Conservation (phyloP, 2,797 vertebrate genomes). For the Philypnodon macrostomus region DNA sequence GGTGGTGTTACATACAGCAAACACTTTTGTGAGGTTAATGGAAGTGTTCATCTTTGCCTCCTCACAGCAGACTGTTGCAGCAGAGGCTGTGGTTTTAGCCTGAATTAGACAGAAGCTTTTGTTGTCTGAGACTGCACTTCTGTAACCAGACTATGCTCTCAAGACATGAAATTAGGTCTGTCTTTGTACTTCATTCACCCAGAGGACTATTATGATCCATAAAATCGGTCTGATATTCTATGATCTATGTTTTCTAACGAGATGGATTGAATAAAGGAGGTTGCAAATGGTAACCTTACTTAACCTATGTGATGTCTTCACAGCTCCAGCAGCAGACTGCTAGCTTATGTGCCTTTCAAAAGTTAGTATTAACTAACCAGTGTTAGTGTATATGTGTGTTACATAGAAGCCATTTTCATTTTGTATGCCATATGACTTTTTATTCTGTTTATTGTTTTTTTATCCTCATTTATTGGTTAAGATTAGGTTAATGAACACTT, state of each 20-base stretch:
- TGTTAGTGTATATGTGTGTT: no score
- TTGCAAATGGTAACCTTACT: no score
- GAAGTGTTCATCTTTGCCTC: slow-evolving; percentile 7
- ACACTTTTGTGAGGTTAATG: slow-evolving; percentile 33
- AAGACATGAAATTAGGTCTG: slow-evolving; percentile 23
- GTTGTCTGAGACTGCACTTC: slow-evolving; percentile 16
- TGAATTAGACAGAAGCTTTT: slow-evolving; percentile 37
- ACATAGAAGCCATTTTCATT: no score
- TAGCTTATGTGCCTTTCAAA: no score
- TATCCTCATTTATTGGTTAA: no score
- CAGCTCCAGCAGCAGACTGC: no score
- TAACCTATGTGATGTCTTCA: no score
- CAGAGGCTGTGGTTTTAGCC: slow-evolving; percentile 31
- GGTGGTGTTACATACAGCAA: background rate
- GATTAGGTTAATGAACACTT: no score
- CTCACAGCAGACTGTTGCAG: slow-evolving; percentile 28
- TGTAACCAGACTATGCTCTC: slow-evolving; percentile 32
- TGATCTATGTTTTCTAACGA: background rate
- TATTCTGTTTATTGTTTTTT: no score
- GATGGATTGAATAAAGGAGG: background rate
- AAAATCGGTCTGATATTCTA: slow-evolving; percentile 1
- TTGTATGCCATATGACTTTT: no score
- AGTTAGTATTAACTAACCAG: no score
- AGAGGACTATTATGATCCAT: slow-evolving; percentile 5
- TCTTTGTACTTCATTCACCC: slow-evolving; percentile 3